A percentile compares a stretch with the other conserved stretches of the same genome.
Conservation (phyloP, 2,888 invertebrate genomes). For the Serripes groenlandicus region DNA sequence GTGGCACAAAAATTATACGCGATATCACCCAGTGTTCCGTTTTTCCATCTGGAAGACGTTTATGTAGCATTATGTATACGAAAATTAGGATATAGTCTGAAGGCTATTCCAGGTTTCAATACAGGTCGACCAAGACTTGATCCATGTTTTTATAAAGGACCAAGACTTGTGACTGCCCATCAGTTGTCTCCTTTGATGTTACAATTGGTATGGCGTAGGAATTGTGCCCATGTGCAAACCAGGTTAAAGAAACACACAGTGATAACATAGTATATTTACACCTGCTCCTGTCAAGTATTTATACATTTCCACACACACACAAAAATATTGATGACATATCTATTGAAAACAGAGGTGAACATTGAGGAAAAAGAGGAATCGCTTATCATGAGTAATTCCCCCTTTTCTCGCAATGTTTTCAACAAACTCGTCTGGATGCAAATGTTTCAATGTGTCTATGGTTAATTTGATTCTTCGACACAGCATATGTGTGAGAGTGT, state of each 20-base stretch:
- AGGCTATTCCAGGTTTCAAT: slow-evolving; percentile 68
- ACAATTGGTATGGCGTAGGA: slow-evolving; percentile 25
- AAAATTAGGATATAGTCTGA: slow-evolving; percentile 65
- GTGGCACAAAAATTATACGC: slow-evolving; percentile 69
- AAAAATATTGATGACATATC: too few relatives aligned
- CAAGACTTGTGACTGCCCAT: slow-evolving; percentile 67
- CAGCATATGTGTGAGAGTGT: too few relatives aligned
- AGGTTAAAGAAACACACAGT: too few relatives aligned
- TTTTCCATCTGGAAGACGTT: slow-evolving; percentile 80
- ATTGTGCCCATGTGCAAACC: slow-evolving; percentile 3
- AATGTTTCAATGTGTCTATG: too few relatives aligned
- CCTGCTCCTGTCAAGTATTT: too few relatives aligned
- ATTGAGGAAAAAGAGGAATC: background rate
- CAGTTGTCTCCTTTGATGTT: slow-evolving; percentile 46
- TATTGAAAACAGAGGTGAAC: too few relatives aligned
- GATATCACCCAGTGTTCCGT: slow-evolving; percentile 75
- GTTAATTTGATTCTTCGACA: too few relatives aligned
- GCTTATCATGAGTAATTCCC: background rate
- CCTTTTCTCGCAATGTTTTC: background rate
- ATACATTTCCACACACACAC: too few relatives aligned
- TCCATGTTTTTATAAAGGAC: slow-evolving; percentile 65
- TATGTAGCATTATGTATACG: slow-evolving; percentile 75
- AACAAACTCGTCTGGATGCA: background rate
- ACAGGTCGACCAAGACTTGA: slow-evolving; percentile 39
- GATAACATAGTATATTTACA: too few relatives aligned